A percentile compares a stretch with the other conserved stretches of the same genome.
phyloP scores from a whole-genome alignment of 2,888 invertebrate genomes.

The Pasiphila rectangulata region DNA sequence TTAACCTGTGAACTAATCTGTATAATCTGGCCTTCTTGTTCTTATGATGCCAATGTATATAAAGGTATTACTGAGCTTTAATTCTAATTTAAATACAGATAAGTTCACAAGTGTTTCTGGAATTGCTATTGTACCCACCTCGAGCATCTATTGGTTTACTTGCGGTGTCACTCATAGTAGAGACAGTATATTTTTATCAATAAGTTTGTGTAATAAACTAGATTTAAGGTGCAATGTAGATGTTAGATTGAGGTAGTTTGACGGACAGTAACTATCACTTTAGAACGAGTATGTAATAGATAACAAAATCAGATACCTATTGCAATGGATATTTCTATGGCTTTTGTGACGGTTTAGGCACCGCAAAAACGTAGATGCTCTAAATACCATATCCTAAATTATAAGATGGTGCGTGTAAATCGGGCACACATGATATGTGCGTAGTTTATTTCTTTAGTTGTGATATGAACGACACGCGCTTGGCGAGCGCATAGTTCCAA shows the following conservation, averaged over 20 bases:
- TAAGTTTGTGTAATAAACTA: constrained; percentile 2
- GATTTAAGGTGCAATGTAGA: constrained; percentile 5
- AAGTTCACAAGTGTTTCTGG: constrained; percentile 52
- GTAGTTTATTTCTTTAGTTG: constrained; percentile 72
- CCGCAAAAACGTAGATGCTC: constrained; percentile 54
- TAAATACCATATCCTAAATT: constrained; percentile 68
- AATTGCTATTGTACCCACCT: constrained; percentile 57
- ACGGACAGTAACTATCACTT: neutral
- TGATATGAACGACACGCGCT: constrained; percentile 61
- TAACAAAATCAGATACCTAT: too few relatives aligned
- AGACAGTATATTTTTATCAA: constrained; percentile 17
- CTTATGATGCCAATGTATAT: constrained; percentile 38
- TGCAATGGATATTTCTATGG: neutral
- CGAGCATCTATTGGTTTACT: constrained; percentile 50
- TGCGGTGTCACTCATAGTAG: constrained; percentile 14
- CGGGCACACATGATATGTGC: constrained; percentile 55
- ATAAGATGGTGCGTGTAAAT: constrained; percentile 61
- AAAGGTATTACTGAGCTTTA: constrained; percentile 39
- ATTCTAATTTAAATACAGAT: constrained; percentile 45
- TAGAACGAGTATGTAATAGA: neutral
- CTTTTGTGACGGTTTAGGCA: constrained; percentile 3
- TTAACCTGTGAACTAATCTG: constrained; percentile 52
- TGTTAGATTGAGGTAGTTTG: neutral
- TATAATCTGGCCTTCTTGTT: constrained; percentile 32
- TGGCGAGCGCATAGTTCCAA: constrained; percentile 56